A percentile compares a stretch with the other conserved stretches of the same genome.
These are phyloP conservation scores for Acleris cristana DNA, from an alignment of 2,888 invertebrate species.

Conservation along the genomic window DNA sequence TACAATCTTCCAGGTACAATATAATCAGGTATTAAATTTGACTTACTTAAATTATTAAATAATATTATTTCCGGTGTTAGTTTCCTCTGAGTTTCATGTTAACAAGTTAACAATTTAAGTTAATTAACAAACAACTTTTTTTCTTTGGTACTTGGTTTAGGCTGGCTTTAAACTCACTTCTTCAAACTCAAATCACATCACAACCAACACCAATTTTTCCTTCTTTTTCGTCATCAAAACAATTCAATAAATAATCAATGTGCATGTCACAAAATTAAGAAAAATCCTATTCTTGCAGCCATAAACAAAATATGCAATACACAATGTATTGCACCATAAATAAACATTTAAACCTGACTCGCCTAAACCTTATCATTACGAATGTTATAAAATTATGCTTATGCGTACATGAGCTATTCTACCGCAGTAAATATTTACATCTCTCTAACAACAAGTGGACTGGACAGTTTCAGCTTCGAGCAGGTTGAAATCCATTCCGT, in stretches of 20 bases:
- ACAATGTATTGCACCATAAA: conserved; percentile 26
- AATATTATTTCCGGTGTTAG: conserved; percentile 21
- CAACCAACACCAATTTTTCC: conserved; percentile 10
- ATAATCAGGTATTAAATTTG: conserved; percentile 36
- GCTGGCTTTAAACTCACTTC: conserved; percentile 16
- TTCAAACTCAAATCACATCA: conserved; percentile 11
- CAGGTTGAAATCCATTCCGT: conserved; percentile 92
- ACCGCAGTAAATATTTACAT: conserved; percentile 51
- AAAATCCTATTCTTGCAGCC: conserved; percentile 15
- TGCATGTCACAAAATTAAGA: conserved; percentile 20
- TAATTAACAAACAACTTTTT: conserved; percentile 24
- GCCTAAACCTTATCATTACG: conserved; percentile 33
- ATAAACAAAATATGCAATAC: conserved; percentile 27
- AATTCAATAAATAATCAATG: conserved; percentile 11
- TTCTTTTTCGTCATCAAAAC: not conserved
- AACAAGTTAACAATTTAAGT: conserved; percentile 9
- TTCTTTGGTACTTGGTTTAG: conserved; percentile 37
- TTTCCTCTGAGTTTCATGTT: conserved; percentile 13
- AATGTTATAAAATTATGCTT: conserved; percentile 63
- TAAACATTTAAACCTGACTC: conserved; percentile 24
- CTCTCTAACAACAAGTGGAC: conserved; percentile 91
- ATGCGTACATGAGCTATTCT: conserved; percentile 44
- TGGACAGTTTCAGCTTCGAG: conserved; percentile 95
- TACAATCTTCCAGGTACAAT: conserved; percentile 37
- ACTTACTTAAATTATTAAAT: conserved; percentile 33